Evolutionary conservation across 2,888 invertebrate species (phyloP), one percentile per base, ranked within the genome.

Genomic region (Muschampia plurimacula): DNA sequence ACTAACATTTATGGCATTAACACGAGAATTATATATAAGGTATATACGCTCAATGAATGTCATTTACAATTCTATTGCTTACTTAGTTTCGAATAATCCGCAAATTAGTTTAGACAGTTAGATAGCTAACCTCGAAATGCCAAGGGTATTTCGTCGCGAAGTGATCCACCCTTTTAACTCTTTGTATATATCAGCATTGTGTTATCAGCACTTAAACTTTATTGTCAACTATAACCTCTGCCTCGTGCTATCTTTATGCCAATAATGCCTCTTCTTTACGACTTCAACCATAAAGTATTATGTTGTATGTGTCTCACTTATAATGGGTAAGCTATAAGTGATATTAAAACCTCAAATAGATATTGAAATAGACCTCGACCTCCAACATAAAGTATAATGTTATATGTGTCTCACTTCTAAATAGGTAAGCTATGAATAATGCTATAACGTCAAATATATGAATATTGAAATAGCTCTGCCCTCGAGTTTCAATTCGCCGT

Each of bases 241-340:
- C 41, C 49, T 52, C n/a, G n/a, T 65, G 70, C 32, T 70, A 65
- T 55, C 70, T 65, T 59, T 64, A 70, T 65, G 49, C 65, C 70
- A 65, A 70, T 70, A 64, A 70, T 32, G 55, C 55, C 52, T 49
- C 46, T 32, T 12, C 15, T 70, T 70, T 70, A 70, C 55, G 70
- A 70, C 32, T 46, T 65, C 59, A 65, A 65, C 15, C 64, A 70
- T 65, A 70, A 70, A 70, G 57, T 46, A 65, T 70, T 57, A 70
- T 70, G 57, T 44, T 44, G 13, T 15, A n/a, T n/a, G 22, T 36
- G 69, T 63, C 52, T 15, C 5, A 63, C 7, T 8, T 15, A 0
- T 9, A 8, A 4, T n/a, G 15, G 1, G 36, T 52, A 36, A 63
- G 49, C 63, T 62, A 32, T 49, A 10, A 68, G 22, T n/a, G 36